Evolutionary conservation across 2,888 invertebrate genomes (phyloP).

Genomic region (Psylliodes chrysocephalus): DNA sequence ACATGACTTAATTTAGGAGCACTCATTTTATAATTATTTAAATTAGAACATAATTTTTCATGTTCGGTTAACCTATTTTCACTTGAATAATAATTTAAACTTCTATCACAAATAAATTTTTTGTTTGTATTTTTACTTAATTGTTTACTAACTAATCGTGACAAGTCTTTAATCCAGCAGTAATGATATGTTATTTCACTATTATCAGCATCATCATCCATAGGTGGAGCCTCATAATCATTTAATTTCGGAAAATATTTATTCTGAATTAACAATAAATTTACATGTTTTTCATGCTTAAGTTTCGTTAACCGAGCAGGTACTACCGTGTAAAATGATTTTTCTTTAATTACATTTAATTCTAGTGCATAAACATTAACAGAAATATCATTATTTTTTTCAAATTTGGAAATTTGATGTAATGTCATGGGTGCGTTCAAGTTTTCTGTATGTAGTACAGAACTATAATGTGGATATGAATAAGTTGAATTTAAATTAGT

Average conservation of each 20-base stretch:
- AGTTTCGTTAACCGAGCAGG: conserved; percentile 18
- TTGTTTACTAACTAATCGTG: conserved; percentile 30
- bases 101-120: conserved; percentile 35
- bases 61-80: too few relatives aligned
- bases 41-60: too few relatives aligned
- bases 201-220: conserved; percentile 6
- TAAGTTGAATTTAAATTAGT: conserved; percentile 39
- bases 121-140: conserved; percentile 18
- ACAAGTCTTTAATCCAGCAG: conserved; percentile 43
- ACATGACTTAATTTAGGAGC: conserved; percentile 27
- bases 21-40: conserved; percentile 23
- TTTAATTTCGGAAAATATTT: conserved; percentile 13
- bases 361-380: conserved; percentile 41
- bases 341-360: neutral
- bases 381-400: conserved; percentile 44
- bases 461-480: conserved; percentile 18
- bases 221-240: conserved; percentile 1
- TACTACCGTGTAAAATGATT: conserved; percentile 9
- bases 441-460: conserved; percentile 40
- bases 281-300: conserved; percentile 26
- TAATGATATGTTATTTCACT: conserved; percentile 33
- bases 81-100: conserved; percentile 37
- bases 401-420: conserved; percentile 45
- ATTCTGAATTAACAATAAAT: conserved; percentile 41
- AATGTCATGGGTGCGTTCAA: conserved; percentile 41